Evolutionary conservation across 2,797 vertebrate genomes (phyloP).

Genomic region (Halcyon smyrnensis): DNA sequence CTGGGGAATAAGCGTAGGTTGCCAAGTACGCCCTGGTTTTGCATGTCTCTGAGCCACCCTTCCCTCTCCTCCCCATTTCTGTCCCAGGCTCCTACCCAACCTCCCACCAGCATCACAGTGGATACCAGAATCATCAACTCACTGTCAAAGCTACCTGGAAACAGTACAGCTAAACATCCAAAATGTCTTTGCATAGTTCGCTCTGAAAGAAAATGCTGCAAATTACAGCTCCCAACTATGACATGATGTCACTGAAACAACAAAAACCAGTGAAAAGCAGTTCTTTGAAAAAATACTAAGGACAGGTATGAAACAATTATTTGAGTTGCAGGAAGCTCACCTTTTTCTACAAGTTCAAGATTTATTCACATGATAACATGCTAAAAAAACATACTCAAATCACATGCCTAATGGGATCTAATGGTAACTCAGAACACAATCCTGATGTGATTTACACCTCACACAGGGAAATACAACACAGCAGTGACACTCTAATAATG

Average conservation of each 20-base stretch:
- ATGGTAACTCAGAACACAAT: neutral
- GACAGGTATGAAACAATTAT: neutral
- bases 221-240: neutral
- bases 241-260: neutral
- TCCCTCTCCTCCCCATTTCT: neutral
- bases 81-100: neutral
- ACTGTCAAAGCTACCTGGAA: neutral
- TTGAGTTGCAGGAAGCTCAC: neutral
- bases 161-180: neutral
- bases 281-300: neutral
- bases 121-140: neutral
- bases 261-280: neutral
- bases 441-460: neutral
- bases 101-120: neutral
- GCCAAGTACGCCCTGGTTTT: neutral
- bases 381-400: neutral
- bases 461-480: neutral
- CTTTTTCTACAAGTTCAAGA: neutral
- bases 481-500: neutral
- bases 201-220: neutral
- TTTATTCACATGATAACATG: neutral
- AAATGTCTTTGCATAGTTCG: neutral
- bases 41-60: neutral
- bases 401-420: neutral
- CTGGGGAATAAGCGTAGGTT: neutral